Percentiles rank a stretch among this genome's conserved stretches.
phyloP scores from a whole-genome alignment of 2,888 invertebrate species.

The Stictocephala bisonia region DNA sequence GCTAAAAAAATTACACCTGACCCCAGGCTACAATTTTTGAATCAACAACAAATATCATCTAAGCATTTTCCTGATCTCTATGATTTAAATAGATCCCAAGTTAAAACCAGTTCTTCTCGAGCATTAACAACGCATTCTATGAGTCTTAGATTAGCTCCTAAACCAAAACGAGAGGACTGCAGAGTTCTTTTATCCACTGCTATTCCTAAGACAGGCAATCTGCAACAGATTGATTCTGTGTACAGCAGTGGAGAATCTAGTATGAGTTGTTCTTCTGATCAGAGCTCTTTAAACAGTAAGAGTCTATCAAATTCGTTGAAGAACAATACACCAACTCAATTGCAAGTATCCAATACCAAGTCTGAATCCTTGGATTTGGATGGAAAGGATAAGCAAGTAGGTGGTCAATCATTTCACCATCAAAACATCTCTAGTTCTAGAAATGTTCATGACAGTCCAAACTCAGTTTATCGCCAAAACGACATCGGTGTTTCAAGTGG shows the following conservation, averaged over 20 bases:
- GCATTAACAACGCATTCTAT: slow-evolving; percentile 14
- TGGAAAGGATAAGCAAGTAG: slow-evolving; percentile 29
- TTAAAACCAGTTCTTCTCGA: neutral
- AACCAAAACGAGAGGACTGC: neutral
- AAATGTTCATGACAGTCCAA: neutral
- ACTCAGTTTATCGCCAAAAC: neutral
- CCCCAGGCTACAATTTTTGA: slow-evolving; percentile 48
- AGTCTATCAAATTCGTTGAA: neutral
- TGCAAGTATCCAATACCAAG: no score
- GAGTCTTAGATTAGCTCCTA: slow-evolving; percentile 12
- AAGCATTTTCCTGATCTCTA: neutral
- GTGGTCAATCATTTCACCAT: neutral
- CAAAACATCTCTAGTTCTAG: neutral
- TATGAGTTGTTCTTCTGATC: slow-evolving; percentile 23
- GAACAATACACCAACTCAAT: no score
- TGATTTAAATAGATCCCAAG: neutral
- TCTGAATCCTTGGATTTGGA: no score
- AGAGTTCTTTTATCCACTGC: slow-evolving; percentile 6
- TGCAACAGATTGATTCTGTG: neutral
- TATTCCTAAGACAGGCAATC: neutral
- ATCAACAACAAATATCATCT: neutral
- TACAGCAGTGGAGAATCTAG: slow-evolving; percentile 24
- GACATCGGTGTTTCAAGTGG: neutral
- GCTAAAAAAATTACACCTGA: slow-evolving; percentile 30
- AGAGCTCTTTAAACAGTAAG: neutral